These are phyloP conservation scores for Sceloporus undulatus DNA, from an alignment of 2,113 vertebrate species.

Conservation along the genomic window DNA sequence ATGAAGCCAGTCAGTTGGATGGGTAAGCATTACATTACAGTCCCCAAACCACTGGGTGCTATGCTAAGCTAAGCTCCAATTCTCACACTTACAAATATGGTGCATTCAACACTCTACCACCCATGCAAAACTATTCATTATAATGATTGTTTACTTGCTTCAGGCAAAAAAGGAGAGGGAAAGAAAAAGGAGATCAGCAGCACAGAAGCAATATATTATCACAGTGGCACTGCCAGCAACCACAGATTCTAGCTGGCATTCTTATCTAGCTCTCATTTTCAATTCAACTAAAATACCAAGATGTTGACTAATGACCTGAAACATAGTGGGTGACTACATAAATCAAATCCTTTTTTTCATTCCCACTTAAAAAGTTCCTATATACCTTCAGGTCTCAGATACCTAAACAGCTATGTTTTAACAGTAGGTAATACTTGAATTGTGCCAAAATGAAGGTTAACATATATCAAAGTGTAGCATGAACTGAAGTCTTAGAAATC, in stretches of 20 bases:
- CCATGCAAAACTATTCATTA: not conserved
- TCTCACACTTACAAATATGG: not conserved
- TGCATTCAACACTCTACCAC: not conserved
- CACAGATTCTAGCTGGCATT: constrained; percentile 23
- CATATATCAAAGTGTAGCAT: not conserved
- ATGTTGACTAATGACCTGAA: constrained; percentile 45
- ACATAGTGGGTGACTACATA: constrained; percentile 30
- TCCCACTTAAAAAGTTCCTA: constrained; percentile 28
- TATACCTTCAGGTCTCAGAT: constrained; percentile 33
- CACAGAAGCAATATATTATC: constrained; percentile 7
- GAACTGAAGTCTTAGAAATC: not conserved
- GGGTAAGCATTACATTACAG: constrained; percentile 19
- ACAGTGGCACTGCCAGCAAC: not conserved
- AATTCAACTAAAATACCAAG: constrained; percentile 37
- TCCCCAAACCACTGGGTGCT: not conserved
- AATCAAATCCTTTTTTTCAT: constrained; percentile 36
- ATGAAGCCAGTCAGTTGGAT: constrained; percentile 6
- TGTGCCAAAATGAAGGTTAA: constrained; percentile 36
- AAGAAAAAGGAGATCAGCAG: not conserved
- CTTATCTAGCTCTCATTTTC: constrained; percentile 52
- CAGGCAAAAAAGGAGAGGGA: not conserved
- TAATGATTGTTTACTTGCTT: constrained; percentile 27
- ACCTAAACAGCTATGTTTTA: constrained; percentile 36
- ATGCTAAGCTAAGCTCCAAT: not conserved
- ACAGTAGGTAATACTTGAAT: constrained; percentile 28